Percentiles rank a stretch among this genome's conserved stretches.
These are phyloP conservation scores for Strix aluco DNA, from an alignment of 2,113 vertebrate genomes.

Conservation along the genomic window DNA sequence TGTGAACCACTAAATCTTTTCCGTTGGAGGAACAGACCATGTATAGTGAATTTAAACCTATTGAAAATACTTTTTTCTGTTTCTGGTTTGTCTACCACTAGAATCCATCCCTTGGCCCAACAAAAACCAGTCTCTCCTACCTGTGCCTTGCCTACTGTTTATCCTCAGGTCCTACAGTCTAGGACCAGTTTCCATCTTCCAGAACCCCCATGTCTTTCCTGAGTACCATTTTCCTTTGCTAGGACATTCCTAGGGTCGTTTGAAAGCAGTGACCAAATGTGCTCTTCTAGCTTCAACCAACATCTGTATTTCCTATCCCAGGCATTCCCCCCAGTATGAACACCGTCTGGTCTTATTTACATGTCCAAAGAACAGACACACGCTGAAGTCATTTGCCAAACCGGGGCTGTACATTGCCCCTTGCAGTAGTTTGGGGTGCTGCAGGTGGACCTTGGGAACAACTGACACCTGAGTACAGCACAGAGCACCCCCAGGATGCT, in stretches of 20 bases:
- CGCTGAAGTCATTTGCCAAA: not conserved
- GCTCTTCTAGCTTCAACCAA: not conserved
- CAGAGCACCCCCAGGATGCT: not conserved
- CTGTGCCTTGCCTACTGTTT: not conserved
- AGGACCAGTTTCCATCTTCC: not conserved
- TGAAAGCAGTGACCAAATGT: not conserved
- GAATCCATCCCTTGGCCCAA: not conserved
- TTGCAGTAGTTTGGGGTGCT: not conserved
- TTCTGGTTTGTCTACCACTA: not conserved
- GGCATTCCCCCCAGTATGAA: not conserved
- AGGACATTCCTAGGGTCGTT: not conserved
- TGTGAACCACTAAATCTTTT: not conserved
- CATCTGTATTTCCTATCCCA: not conserved
- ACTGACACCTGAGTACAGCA: not conserved
- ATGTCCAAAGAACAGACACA: not conserved
- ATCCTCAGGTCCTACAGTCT: not conserved
- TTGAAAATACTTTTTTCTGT: not conserved
- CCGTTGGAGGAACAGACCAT: not conserved
- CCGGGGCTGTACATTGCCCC: accelerated
- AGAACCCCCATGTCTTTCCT: not conserved
- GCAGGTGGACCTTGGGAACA: not conserved
- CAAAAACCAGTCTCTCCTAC: not conserved
- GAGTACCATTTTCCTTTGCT: not conserved
- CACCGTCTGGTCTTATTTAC: not conserved
- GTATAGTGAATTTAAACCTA: not conserved